These are phyloP conservation scores for Trichopria drosophilae DNA, from an alignment of 2,888 invertebrate species.

Conservation along the genomic window DNA sequence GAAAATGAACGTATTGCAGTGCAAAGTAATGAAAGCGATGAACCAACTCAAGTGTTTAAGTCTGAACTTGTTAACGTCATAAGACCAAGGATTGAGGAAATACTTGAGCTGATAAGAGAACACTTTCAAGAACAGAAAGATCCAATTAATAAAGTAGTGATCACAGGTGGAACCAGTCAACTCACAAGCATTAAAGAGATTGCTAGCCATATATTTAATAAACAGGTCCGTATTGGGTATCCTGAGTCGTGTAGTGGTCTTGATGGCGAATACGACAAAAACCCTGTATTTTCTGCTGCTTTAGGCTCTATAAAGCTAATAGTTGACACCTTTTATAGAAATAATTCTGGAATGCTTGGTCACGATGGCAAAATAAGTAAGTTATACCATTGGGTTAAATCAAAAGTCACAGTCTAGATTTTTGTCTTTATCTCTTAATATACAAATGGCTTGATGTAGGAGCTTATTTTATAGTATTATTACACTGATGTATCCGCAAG, in stretches of 20 bases:
- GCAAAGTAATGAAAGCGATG: conserved; percentile 15
- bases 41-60: conserved; percentile 18
- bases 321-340: conserved; percentile 22
- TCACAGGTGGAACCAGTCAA: conserved; percentile 22
- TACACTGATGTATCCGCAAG: conserved; percentile 16
- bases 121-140: conserved; percentile 16
- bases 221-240: conserved; percentile 18
- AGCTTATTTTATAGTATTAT: conserved; percentile 15
- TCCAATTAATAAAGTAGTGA: conserved; percentile 17
- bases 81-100: conserved; percentile 17
- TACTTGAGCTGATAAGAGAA: conserved; percentile 17
- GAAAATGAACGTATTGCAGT: conserved; percentile 11
- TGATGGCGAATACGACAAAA: conserved; percentile 24
- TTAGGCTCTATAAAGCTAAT: conserved; percentile 24
- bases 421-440: conserved; percentile 11
- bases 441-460: conserved; percentile 16
- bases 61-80: conserved; percentile 19
- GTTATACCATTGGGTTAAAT: conserved; percentile 21
- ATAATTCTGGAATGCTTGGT: conserved; percentile 19
- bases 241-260: conserved; percentile 22
- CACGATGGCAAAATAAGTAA: conserved; percentile 21
- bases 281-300: conserved; percentile 24
- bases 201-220: conserved; percentile 21
- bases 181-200: conserved; percentile 23
- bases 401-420: conserved; percentile 20